These are phyloP conservation scores for Castor canadensis DNA, from an alignment of 2,113 vertebrate genomes.

Conservation along the genomic window DNA sequence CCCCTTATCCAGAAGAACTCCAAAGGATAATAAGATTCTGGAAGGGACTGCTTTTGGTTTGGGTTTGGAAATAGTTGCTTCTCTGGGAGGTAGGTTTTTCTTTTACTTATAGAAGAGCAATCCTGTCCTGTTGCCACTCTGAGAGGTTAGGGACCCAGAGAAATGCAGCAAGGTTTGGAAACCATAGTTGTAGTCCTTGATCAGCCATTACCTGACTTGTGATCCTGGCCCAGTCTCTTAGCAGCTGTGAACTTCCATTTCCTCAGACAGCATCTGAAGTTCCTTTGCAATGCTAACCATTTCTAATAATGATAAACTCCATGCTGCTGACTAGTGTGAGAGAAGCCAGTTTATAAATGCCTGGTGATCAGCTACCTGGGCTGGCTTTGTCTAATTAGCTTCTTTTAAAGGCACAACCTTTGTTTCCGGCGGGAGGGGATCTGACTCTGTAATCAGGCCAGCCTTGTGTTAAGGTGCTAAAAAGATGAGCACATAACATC, in stretches of 20 bases:
- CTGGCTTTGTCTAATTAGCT: neutral
- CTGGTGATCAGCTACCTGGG: neutral
- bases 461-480: neutral
- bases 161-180: constrained; percentile 7
- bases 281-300: neutral
- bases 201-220: neutral
- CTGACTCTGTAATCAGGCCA: constrained; percentile 10
- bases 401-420: neutral
- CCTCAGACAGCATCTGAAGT: neutral
- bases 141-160: neutral
- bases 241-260: neutral
- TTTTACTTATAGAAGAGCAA: neutral
- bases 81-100: neutral
- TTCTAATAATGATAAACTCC: neutral
- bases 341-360: neutral
- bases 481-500: neutral
- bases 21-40: neutral
- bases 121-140: neutral
- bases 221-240: neutral
- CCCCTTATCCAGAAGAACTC: constrained; percentile 18
- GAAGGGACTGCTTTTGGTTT: neutral
- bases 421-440: neutral
- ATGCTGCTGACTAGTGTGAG: neutral
- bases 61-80: neutral
- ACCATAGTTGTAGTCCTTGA: neutral